Evolutionary conservation across 2,113 vertebrate genomes (phyloP).

Genomic region (Motacilla tschutschensis): DNA sequence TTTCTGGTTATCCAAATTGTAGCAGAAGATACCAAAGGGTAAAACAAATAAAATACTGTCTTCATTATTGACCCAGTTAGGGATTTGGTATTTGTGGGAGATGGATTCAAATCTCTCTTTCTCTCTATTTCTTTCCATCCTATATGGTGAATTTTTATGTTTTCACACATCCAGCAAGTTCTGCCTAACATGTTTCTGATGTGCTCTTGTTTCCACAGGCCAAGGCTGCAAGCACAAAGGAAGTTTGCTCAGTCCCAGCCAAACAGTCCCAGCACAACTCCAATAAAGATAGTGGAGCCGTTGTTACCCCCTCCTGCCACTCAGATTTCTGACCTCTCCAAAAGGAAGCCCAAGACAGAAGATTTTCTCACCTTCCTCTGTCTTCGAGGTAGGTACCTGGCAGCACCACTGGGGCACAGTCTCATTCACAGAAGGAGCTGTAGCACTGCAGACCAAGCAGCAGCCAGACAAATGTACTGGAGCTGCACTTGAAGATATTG

Average conservation of each 20-base stretch:
- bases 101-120: not conserved
- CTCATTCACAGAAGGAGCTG: not conserved
- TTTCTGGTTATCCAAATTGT: constrained; percentile 13
- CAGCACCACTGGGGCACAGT: not conserved
- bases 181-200: not conserved
- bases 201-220: constrained; percentile 74
- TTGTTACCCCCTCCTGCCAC: constrained; percentile 85
- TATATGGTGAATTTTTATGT: not conserved
- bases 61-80: not conserved
- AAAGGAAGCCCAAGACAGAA: constrained; percentile 98
- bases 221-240: constrained; percentile 97
- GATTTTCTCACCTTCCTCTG: constrained; percentile 99
- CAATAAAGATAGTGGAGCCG: constrained; percentile 92
- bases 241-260: constrained; percentile 99
- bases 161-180: not conserved
- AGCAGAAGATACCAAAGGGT: not conserved
- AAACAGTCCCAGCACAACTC: constrained; percentile 97
- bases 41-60: constrained; percentile 3
- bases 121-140: rapidly evolving
- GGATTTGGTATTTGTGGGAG: not conserved
- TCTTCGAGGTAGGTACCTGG: constrained; percentile 87
- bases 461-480: not conserved
- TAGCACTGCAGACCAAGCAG: rapidly evolving
- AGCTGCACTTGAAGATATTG: not conserved
- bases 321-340: constrained; percentile 95